Percentiles rank a stretch among this genome's conserved stretches.
These are phyloP conservation scores for Pachycephala philippinensis DNA, from an alignment of 2,113 vertebrate species.

Conservation along the genomic window DNA sequence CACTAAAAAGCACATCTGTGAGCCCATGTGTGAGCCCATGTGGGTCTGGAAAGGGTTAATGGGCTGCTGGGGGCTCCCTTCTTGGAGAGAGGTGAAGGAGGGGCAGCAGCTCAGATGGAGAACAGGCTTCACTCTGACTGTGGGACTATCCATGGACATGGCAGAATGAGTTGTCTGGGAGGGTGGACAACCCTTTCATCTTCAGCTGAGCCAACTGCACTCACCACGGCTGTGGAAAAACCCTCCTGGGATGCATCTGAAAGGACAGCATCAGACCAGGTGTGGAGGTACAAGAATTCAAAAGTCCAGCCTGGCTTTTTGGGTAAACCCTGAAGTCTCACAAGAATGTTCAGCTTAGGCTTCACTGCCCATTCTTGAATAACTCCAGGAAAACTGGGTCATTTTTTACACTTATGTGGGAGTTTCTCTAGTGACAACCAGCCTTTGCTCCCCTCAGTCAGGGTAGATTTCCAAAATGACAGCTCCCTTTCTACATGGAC, in stretches of 20 bases:
- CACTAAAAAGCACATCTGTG: background rate
- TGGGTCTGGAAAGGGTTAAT: constrained; percentile 38
- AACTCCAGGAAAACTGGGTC: background rate
- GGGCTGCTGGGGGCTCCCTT: background rate
- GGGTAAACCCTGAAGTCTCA: background rate
- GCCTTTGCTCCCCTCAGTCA: background rate
- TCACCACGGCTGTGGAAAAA: background rate
- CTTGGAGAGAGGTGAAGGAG: background rate
- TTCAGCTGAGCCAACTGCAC: background rate
- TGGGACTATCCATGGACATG: fast-evolving
- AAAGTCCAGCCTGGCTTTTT: background rate
- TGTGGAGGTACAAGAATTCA: background rate
- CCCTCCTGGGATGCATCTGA: background rate
- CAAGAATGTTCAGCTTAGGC: background rate
- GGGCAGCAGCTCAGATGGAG: background rate
- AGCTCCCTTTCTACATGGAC: background rate
- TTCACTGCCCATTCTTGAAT: background rate
- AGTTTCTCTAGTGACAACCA: background rate
- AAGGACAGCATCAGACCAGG: background rate
- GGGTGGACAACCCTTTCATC: background rate
- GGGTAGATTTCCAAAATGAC: background rate
- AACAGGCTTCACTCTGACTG: background rate
- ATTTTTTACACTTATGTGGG: background rate
- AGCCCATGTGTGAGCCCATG: background rate
- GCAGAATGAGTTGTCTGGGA: background rate